A percentile compares a stretch with the other conserved stretches of the same genome.
phyloP scores from a whole-genome alignment of 2,888 invertebrate species.

The Helobdella robusta region DNA sequence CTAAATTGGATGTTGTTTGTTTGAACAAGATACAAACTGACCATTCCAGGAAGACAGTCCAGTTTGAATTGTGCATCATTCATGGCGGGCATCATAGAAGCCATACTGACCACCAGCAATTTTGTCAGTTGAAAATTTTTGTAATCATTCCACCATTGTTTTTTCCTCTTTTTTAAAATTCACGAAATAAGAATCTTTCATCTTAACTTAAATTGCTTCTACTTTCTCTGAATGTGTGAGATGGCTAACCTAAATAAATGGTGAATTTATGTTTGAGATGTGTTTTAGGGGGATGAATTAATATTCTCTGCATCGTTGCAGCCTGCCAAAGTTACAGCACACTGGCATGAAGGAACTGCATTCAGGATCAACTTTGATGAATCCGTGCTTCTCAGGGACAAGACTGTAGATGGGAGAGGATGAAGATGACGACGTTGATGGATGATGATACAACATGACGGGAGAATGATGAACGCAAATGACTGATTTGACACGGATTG shows the following conservation, averaged over 20 bases:
- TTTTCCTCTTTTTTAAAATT: neutral
- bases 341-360: conserved; percentile 98
- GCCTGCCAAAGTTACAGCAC: conserved; percentile 94
- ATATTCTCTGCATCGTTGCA: conserved; percentile 56
- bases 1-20: no score
- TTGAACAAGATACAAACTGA: no score
- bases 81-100: conserved; percentile 92
- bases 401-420: conserved; percentile 72
- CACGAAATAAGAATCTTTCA: no score
- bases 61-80: conserved; percentile 96
- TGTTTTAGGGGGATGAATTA: no score
- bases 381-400: conserved; percentile 76
- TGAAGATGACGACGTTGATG: conserved; percentile 9
- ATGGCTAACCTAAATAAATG: no score
- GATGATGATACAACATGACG: neutral
- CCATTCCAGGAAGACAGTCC: conserved; percentile 22
- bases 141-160: neutral
- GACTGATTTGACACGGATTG: no score
- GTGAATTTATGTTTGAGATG: no score
- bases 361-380: conserved; percentile 98
- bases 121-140: conserved; percentile 67
- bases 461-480: no score
- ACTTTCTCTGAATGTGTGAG: no score
- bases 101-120: conserved; percentile 81
- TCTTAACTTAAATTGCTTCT: neutral